Evolutionary conservation across 2,113 vertebrate species (phyloP).

Genomic region (Sturnus vulgaris): DNA sequence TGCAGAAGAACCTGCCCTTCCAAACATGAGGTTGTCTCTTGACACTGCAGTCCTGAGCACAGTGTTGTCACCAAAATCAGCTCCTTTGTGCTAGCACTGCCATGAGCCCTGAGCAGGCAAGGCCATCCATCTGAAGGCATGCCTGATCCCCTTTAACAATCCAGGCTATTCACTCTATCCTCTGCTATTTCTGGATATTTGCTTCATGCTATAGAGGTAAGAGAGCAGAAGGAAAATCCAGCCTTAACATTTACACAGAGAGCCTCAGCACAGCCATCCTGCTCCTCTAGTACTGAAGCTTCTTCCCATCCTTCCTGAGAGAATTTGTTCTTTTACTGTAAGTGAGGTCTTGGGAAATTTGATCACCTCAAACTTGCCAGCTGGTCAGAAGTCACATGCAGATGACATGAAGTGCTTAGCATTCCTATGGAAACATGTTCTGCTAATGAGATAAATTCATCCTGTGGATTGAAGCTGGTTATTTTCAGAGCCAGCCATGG

Average conservation of each 20-base stretch:
- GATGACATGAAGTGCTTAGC: neutral
- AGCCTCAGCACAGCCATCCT: neutral
- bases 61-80: neutral
- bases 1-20: neutral
- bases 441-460: neutral
- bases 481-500: neutral
- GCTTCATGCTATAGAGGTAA: neutral
- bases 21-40: neutral
- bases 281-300: neutral
- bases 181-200: neutral
- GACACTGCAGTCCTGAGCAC: neutral
- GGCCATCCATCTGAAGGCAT: neutral
- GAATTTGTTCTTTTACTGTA: neutral
- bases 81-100: neutral
- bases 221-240: neutral
- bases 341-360: neutral
- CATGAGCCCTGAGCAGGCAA: neutral
- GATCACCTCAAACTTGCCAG: constrained; percentile 1
- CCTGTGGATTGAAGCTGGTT: neutral
- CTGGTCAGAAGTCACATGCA: constrained; percentile 6
- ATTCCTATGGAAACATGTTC: neutral
- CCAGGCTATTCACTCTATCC: neutral
- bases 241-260: neutral
- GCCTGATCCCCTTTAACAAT: neutral
- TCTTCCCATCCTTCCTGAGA: neutral